A percentile compares a stretch with the other conserved stretches of the same genome.
Evolutionary conservation across 2,888 invertebrate species (phyloP).

Genomic region (Uloborus plumipes): DNA sequence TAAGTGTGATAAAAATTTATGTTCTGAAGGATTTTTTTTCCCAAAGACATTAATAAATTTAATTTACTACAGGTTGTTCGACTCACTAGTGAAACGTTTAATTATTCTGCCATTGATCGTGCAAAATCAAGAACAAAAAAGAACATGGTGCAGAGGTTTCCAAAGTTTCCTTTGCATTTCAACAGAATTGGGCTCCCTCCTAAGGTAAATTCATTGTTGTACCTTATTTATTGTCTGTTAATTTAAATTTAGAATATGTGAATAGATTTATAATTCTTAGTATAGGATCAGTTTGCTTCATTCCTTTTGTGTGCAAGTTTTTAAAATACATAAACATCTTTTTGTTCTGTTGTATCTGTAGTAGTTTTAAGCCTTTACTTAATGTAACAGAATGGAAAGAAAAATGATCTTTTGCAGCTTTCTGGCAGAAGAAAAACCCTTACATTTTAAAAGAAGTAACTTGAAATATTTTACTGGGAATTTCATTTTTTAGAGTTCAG

Average conservation of each 20-base stretch:
- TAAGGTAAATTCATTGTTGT: conserved; percentile 78
- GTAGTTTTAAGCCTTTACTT: no score
- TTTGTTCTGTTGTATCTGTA: no score
- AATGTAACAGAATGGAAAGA: no score
- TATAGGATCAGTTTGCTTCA: neutral
- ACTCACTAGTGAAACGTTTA: conserved; percentile 97
- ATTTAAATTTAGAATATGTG: neutral
- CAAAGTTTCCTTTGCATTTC: conserved; percentile 90
- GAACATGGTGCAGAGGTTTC: conserved; percentile 93
- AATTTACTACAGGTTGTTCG: conserved; percentile 82
- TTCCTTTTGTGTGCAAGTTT: no score
- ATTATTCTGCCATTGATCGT: conserved; percentile 95
- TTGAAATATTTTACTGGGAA: no score
- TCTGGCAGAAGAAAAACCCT: no score
- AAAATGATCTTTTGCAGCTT: no score
- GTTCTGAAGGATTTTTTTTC: neutral
- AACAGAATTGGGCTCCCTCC: conserved; percentile 97
- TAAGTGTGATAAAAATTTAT: no score
- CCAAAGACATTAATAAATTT: conserved; percentile 29
- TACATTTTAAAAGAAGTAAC: no score
- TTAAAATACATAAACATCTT: no score
- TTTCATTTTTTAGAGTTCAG: no score
- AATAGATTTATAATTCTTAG: neutral
- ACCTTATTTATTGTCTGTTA: neutral
- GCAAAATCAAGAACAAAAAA: conserved; percentile 96